Evolutionary conservation across 2,797 vertebrate genomes (phyloP).

Genomic region (Cygnus olor): DNA sequence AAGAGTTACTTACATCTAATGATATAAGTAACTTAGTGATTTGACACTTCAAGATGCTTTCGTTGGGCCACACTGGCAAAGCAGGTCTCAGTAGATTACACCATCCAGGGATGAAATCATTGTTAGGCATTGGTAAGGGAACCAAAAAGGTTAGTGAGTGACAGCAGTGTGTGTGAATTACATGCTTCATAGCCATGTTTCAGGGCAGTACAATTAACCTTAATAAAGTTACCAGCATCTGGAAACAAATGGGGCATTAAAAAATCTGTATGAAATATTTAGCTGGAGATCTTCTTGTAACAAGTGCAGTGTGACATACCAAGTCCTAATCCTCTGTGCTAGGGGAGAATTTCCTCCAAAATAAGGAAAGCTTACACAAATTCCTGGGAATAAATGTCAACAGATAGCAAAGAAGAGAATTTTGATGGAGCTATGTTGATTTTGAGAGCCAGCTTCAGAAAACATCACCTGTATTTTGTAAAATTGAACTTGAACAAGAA

Average conservation of each 20-base stretch:
- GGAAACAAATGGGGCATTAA: conserved; percentile 65
- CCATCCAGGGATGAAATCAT: background rate
- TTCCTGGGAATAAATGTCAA: background rate
- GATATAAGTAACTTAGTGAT: background rate
- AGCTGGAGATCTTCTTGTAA: background rate
- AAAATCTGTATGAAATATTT: conserved; percentile 57
- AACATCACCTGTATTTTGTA: background rate
- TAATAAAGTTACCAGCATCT: conserved; percentile 65
- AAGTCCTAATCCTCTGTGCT: background rate
- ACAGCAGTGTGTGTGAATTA: conserved; percentile 34
- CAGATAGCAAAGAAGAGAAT: background rate
- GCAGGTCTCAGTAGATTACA: background rate
- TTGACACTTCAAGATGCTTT: background rate
- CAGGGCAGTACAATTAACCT: conserved; percentile 65
- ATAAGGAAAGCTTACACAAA: background rate
- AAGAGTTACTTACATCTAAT: background rate
- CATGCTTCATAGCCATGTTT: conserved; percentile 26
- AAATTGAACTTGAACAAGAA: background rate
- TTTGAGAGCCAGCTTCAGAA: background rate
- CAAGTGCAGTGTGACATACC: background rate
- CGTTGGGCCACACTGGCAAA: background rate
- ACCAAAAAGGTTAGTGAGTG: background rate
- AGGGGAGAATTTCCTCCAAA: background rate
- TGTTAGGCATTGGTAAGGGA: background rate
- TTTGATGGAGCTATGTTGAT: background rate